Conservation (phyloP, 2,888 invertebrate genomes). For the Amblyjoppa proteus region DNA sequence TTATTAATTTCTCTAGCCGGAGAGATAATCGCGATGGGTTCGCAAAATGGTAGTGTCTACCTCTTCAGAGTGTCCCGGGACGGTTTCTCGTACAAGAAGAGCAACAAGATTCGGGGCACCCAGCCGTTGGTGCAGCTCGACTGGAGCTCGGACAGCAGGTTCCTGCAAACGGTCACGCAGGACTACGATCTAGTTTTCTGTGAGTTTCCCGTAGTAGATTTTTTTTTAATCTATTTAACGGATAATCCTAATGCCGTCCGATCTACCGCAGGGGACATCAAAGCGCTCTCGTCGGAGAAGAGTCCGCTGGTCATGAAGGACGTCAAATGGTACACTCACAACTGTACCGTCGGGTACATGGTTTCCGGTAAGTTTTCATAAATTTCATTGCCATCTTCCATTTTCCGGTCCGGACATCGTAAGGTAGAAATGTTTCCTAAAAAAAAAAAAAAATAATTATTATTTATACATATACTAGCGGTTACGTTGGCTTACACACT, state of each 20-base stretch:
- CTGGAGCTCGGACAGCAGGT: constrained; percentile 96
- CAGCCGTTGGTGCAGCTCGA: constrained; percentile 95
- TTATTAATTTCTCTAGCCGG: constrained; percentile 88
- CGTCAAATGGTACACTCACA: constrained; percentile 95
- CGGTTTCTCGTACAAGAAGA: constrained; percentile 95
- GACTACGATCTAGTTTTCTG: constrained; percentile 96
- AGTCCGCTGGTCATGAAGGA: constrained; percentile 96
- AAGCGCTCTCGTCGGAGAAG: constrained; percentile 94
- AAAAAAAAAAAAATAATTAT: too few relatives aligned
- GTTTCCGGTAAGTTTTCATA: constrained; percentile 89
- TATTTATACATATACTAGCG: too few relatives aligned
- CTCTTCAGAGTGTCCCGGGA: constrained; percentile 94
- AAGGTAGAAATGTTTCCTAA: background rate
- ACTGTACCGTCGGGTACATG: constrained; percentile 94
- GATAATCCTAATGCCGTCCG: constrained; percentile 11
- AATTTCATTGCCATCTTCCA: background rate
- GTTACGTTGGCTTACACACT: too few relatives aligned
- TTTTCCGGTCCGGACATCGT: background rate
- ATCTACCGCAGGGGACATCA: constrained; percentile 92
- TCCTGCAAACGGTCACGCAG: constrained; percentile 94
- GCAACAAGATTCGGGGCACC: constrained; percentile 94
- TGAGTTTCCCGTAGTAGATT: constrained; percentile 85
- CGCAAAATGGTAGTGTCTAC: constrained; percentile 95
- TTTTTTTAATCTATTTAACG: background rate
- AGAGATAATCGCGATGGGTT: constrained; percentile 94